Base-by-base conservation (phyloP, 2,797 vertebrate species). In the Notoglanidium macrostoma region DNA sequence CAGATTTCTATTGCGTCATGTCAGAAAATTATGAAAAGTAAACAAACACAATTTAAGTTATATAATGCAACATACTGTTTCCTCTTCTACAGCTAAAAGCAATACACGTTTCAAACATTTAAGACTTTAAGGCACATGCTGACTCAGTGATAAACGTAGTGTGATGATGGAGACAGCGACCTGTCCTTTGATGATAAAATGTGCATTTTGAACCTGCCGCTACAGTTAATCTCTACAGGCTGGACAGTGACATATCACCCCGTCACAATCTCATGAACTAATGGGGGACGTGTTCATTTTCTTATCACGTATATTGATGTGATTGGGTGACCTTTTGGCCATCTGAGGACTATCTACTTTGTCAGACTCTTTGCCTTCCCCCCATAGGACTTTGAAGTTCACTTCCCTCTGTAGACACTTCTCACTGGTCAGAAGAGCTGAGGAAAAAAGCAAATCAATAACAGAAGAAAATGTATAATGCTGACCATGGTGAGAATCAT, bases 231-330 rank as follows among this genome's bases (percentile, higher is more conserved):
- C 87, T 90, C 82, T 83, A 67, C 70, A 57, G 55, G 51, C 65
- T 5, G 83, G 91, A 90, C 91, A 89, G 85, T 90, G 90, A 91
- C 86, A 21, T 83, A 91, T 90, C 85, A 90, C 88, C 85, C 73
- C 35, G 77, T 86, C 86, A 86, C 78, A 32, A 85, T 85, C 82
- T 80, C 88, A 85, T 76, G 87, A 89, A 89, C 91, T 85, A 89
- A 88, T 89, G 89, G 86, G 67, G 78, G 83, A 89, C 55, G 78
- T 68, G 85, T 82, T 90, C 74, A 26, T 90, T 90, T 83, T 90
- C 87, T 91, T 91, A 91, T 91, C 91, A 88, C 3, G 46, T 86
- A 72, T 89, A 88, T 89, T 89, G 88, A 90, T 89, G 90, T 90
- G 91, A 91, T 90, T 89, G 76, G 67, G 85, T 90, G 91, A 91